phyloP scores from a whole-genome alignment of 2,888 invertebrate species.

The Eilema sororculum region DNA sequence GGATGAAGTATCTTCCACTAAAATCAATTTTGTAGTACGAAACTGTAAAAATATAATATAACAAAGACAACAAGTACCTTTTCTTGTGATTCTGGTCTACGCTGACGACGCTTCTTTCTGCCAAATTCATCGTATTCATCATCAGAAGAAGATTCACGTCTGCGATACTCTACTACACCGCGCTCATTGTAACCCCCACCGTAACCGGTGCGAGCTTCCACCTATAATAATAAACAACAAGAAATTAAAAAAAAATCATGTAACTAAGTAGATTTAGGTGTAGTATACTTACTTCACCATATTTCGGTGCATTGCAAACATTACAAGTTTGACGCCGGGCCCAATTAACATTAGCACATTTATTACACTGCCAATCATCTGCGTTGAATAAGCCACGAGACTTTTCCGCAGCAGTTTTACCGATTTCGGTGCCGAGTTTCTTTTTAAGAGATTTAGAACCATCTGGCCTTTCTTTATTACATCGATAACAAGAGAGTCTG shows the following conservation, averaged over 20 bases:
- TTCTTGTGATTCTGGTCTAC: slow-evolving; percentile 63
- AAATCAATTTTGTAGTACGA: not conserved
- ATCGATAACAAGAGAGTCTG: slow-evolving; percentile 96
- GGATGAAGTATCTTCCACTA: not conserved
- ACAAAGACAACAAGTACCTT: slow-evolving; percentile 38
- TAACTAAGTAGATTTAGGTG: not conserved
- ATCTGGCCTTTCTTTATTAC: slow-evolving; percentile 90
- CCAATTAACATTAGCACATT: slow-evolving; percentile 99
- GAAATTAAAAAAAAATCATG: not conserved
- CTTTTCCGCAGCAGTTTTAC: slow-evolving; percentile 99
- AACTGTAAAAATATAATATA: not conserved
- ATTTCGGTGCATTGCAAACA: slow-evolving; percentile 99
- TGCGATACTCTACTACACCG: slow-evolving; percentile 97
- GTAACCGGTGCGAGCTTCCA: slow-evolving; percentile 92
- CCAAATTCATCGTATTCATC: slow-evolving; percentile 99
- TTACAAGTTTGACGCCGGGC: slow-evolving; percentile 98
- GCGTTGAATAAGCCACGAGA: slow-evolving; percentile 98
- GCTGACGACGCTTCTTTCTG: slow-evolving; percentile 87
- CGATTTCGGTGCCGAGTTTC: slow-evolving; percentile 98
- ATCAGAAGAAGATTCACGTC: slow-evolving; percentile 94
- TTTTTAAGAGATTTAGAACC: slow-evolving; percentile 86
- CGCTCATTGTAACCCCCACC: slow-evolving; percentile 98
- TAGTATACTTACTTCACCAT: slow-evolving; percentile 93
- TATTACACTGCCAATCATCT: slow-evolving; percentile 99
- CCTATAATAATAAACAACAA: slow-evolving; percentile 62